Evolutionary conservation across 2,113 vertebrate genomes (phyloP), one percentile per base, ranked within the genome.

Genomic region (Callionymus lyra): DNA sequence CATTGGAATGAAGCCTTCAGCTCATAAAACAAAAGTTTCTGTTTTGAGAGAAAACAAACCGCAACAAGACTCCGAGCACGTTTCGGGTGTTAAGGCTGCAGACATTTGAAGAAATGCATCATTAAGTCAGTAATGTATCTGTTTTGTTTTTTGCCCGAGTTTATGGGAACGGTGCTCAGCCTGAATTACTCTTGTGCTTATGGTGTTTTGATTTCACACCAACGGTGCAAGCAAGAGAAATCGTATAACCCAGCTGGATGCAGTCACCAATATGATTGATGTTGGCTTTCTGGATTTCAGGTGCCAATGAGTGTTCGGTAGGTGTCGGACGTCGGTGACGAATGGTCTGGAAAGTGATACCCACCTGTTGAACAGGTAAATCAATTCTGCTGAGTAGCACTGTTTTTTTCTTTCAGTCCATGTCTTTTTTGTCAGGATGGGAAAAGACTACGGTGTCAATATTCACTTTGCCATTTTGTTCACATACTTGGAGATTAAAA

Each of bases 341-440:
- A 76, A 74, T 64, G 43, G 48, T 32, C 62, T 74, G 50, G 62
- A 68, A 62, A 47, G 17, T 14, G 2, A 27, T 50, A 53, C 65
- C 45, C 47, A 53, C 47, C 38, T 55, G 55, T 59, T 68, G 38
- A 63, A 60, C 67, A 63, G 70, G 65, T 81, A 80, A 77, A 73
- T 82, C 65, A 70, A 70, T 70, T 52, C 59, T 61, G 68, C 61
- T 65, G 53, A 67, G 63, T 63, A 38, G 48, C 59, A 63, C 52
- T 41, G 37, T 65, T 70, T 60, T 63, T n/a, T n/a, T n/a, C n/a
- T n/a, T 60, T 57, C 53, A 57, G 31, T 39, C 16, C 49, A 46
- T 32, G 19, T 47, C 14, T 39, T 60, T 8, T 10, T 37, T 46
- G 34, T 50, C 46, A 44, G 40, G 6, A 41, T 32, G 16, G 8